These are phyloP conservation scores for Gastrophysa polygoni DNA, from an alignment of 2,888 invertebrate genomes.

Conservation along the genomic window DNA sequence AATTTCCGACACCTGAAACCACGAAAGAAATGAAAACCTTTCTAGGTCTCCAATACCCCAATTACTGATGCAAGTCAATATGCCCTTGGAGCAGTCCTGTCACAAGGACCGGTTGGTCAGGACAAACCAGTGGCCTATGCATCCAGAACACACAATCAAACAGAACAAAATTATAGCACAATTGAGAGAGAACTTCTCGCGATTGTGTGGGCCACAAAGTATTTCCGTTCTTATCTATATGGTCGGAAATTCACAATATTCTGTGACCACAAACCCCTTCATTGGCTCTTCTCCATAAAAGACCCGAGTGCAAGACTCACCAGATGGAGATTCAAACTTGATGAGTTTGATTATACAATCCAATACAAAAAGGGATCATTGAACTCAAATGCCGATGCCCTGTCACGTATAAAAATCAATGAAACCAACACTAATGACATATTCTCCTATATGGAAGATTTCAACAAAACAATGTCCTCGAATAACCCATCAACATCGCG, in stretches of 20 bases:
- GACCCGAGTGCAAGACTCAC: no score
- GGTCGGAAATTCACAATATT: conserved; percentile 17
- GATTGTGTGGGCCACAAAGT: conserved; percentile 34
- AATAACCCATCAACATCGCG: neutral
- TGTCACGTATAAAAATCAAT: neutral
- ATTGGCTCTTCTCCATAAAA: no score
- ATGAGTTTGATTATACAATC: neutral
- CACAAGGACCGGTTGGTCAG: conserved; percentile 31
- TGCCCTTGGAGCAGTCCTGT: conserved; percentile 38
- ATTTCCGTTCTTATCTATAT: conserved; percentile 35
- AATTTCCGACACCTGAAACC: no score
- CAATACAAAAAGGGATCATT: neutral
- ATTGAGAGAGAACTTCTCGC: conserved; percentile 40
- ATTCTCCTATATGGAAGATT: neutral
- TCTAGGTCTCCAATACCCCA: conserved; percentile 33
- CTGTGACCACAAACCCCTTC: no score
- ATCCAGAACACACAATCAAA: conserved; percentile 22
- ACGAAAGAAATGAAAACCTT: no score
- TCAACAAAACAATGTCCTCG: neutral
- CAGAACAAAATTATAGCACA: conserved; percentile 28
- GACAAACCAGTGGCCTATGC: conserved; percentile 36
- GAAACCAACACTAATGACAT: neutral
- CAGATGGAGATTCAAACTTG: no score
- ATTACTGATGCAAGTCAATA: conserved; percentile 38
- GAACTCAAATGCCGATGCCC: neutral